Percentiles rank a stretch among this genome's conserved stretches.
Conservation (phyloP, 92 coral and sea anemone species). For the Desmophyllum pertusum region DNA sequence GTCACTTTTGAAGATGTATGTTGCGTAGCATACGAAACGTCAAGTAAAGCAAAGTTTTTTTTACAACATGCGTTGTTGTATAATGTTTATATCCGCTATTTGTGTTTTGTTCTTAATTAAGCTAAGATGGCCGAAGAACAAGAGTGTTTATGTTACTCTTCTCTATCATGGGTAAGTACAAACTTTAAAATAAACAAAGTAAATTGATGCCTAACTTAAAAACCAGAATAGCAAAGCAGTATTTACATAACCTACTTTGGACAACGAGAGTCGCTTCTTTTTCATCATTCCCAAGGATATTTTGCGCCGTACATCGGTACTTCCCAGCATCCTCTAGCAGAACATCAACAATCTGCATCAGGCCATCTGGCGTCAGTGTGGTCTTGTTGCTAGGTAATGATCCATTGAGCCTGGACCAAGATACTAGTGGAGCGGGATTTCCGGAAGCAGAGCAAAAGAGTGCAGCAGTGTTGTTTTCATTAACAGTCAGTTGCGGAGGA, state of each 20-base stretch:
- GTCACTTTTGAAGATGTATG: too few species aligned
- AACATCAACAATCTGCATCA: conserved; percentile 14
- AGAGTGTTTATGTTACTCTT: too few species aligned
- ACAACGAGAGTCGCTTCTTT: neutral
- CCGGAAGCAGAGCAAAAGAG: conserved; percentile 18
- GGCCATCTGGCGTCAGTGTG: conserved; percentile 3
- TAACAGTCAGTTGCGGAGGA: conserved; percentile 2
- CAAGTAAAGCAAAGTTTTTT: too few species aligned
- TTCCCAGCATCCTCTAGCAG: conserved; percentile 27
- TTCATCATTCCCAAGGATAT: conserved; percentile 1
- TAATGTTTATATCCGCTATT: too few species aligned
- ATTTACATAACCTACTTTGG: neutral
- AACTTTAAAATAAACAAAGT: neutral
- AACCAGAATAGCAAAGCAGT: neutral
- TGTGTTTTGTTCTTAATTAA: too few species aligned
- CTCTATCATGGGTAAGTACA: too few species aligned
- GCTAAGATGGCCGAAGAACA: too few species aligned
- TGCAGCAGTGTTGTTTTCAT: conserved; percentile 14
- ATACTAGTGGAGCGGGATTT: conserved; percentile 25
- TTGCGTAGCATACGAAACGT: too few species aligned
- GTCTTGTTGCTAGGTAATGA: too few species aligned
- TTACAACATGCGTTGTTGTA: too few species aligned
- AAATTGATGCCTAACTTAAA: neutral
- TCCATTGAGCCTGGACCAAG: conserved; percentile 28
- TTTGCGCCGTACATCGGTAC: conserved; percentile 9